A percentile compares a stretch with the other conserved stretches of the same genome.
Evolutionary conservation across 2,797 vertebrate genomes (phyloP).

Genomic region (Oceanodroma leucorhoa): DNA sequence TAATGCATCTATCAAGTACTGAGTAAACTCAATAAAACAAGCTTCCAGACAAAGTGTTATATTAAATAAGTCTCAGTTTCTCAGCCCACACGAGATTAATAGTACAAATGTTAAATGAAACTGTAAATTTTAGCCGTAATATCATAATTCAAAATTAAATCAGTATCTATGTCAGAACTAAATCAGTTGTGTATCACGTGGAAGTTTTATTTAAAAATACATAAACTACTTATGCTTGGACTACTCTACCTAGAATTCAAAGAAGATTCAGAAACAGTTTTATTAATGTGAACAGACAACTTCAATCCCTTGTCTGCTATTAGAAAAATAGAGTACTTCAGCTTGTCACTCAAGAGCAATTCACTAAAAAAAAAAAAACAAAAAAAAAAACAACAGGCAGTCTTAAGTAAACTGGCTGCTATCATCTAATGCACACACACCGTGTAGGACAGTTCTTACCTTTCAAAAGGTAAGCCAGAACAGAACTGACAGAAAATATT

Average conservation of each 20-base stretch:
- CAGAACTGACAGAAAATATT: neutral
- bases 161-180: neutral
- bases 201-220: neutral
- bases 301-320: neutral
- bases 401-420: neutral
- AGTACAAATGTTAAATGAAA: neutral
- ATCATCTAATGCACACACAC: neutral
- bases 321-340: neutral
- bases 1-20: neutral
- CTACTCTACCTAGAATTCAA: neutral
- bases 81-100: neutral
- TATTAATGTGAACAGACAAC: neutral
- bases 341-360: neutral
- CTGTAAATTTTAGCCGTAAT: neutral
- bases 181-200: neutral
- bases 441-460: neutral
- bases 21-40: conserved; percentile 2
- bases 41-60: neutral
- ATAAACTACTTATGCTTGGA: neutral
- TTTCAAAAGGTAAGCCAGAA: neutral
- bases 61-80: neutral
- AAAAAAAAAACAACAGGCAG: neutral
- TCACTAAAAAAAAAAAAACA: neutral
- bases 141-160: neutral
- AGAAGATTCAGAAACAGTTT: neutral